phyloP scores from a whole-genome alignment of 2,797 vertebrate genomes.

The Miichthys miiuy region DNA sequence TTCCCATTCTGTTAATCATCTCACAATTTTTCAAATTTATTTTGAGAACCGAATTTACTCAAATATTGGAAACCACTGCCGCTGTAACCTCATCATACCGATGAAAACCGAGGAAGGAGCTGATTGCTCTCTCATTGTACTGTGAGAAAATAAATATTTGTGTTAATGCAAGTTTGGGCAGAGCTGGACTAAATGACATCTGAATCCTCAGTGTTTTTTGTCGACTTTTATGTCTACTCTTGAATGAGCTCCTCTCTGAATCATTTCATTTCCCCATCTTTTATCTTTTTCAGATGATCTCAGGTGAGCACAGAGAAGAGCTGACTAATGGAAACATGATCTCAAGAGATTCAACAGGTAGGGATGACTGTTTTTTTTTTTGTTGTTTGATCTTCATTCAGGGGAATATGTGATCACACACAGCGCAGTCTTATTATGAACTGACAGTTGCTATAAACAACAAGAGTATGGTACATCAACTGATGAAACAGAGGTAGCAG shows the following conservation, averaged over 20 bases:
- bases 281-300: slow-evolving; percentile 72
- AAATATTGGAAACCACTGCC: background rate
- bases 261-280: slow-evolving; percentile 47
- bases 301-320: slow-evolving; percentile 48
- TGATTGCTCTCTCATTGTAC: slow-evolving; percentile 1
- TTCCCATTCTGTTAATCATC: background rate
- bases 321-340: slow-evolving; percentile 72
- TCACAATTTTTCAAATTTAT: background rate
- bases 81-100: background rate
- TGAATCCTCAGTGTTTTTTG: slow-evolving; percentile 10
- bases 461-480: slow-evolving; percentile 2
- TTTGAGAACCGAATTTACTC: background rate
- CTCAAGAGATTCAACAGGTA: slow-evolving; percentile 65
- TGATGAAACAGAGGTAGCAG: slow-evolving; percentile 40
- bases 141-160: slow-evolving; percentile 25
- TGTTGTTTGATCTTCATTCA: slow-evolving; percentile 44
- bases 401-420: slow-evolving; percentile 46
- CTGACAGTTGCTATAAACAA: slow-evolving; percentile 57
- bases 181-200: slow-evolving; percentile 32
- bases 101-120: slow-evolving; percentile 14
- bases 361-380: slow-evolving; percentile 52
- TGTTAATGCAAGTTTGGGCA: slow-evolving; percentile 40
- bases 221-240: slow-evolving; percentile 7
- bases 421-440: slow-evolving; percentile 34
- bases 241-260: slow-evolving; percentile 46